Conservation (phyloP, 2,797 vertebrate species). For the Salarias fasciatus region DNA sequence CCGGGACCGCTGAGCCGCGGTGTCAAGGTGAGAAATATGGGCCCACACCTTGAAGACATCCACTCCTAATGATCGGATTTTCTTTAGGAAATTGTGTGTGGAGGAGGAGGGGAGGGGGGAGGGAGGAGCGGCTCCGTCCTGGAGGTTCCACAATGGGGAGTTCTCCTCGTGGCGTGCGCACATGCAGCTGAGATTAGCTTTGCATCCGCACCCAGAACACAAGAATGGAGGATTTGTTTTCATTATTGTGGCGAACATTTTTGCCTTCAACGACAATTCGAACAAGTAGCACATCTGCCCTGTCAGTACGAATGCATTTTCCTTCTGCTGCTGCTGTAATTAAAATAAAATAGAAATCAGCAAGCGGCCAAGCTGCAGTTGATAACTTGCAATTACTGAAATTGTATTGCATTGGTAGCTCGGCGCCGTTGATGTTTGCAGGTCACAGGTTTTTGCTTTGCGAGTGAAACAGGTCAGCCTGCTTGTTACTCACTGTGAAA, state of each 20-base stretch:
- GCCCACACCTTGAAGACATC: conserved; percentile 52
- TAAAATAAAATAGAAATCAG: not conserved
- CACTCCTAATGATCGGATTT: conserved; percentile 62
- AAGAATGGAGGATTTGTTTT: conserved; percentile 4
- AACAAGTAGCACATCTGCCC: not conserved
- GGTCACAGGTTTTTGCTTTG: not conserved
- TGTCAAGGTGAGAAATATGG: conserved; percentile 66
- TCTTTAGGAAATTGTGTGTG: conserved; percentile 36
- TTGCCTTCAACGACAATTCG: too few species aligned
- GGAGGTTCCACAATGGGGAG: conserved; percentile 47
- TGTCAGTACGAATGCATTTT: conserved; percentile 18
- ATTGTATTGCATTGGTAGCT: conserved; percentile 7
- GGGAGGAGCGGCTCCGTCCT: conserved; percentile 43
- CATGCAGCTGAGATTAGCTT: conserved; percentile 18
- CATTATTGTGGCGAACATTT: too few species aligned
- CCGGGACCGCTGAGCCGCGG: conserved; percentile 35
- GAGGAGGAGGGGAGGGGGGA: conserved; percentile 43
- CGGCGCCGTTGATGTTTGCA: conserved; percentile 2
- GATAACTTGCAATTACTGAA: conserved; percentile 9
- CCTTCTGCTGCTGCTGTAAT: conserved; percentile 1
- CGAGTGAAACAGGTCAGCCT: not conserved
- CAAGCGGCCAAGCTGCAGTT: not conserved
- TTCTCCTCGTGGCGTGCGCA: conserved; percentile 28
- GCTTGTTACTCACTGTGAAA: not conserved
- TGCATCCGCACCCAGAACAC: conserved; percentile 31